Conservation (phyloP, 2,888 invertebrate genomes). For the Rhingia rostrata region DNA sequence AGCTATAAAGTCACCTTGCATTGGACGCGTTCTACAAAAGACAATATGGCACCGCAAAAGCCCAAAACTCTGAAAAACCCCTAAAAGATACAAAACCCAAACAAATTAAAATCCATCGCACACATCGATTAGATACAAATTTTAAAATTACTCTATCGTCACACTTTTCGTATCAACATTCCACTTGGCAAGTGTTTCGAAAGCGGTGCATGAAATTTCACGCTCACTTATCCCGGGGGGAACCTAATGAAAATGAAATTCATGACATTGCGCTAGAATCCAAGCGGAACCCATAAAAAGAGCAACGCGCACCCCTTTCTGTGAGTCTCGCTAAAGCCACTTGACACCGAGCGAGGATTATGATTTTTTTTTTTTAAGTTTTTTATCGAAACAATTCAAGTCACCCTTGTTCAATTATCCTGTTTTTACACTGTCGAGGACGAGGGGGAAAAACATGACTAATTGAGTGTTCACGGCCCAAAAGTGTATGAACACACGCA, state of each 20-base stretch:
- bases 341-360: slow-evolving; percentile 67
- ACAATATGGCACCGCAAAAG: no score
- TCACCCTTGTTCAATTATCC: slow-evolving; percentile 69
- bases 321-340: slow-evolving; percentile 32
- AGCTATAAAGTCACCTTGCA: no score
- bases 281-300: slow-evolving; percentile 72
- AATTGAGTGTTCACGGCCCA: slow-evolving; percentile 73
- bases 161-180: slow-evolving; percentile 30
- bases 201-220: slow-evolving; percentile 57
- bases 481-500: slow-evolving; percentile 37
- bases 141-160: slow-evolving; percentile 41
- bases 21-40: no score
- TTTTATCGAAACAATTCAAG: slow-evolving; percentile 42
- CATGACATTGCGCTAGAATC: slow-evolving; percentile 54
- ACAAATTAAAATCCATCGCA: background rate
- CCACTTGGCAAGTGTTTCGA: slow-evolving; percentile 26
- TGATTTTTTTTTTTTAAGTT: slow-evolving; percentile 68
- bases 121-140: slow-evolving; percentile 44
- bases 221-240: slow-evolving; percentile 63
- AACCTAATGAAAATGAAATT: slow-evolving; percentile 60
- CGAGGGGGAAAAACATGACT: slow-evolving; percentile 60
- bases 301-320: slow-evolving; percentile 53
- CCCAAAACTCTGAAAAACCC: background rate
- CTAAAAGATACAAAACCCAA: background rate
- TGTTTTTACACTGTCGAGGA: background rate